phyloP scores from a whole-genome alignment of 2,113 vertebrate genomes.

The Caretta caretta region DNA sequence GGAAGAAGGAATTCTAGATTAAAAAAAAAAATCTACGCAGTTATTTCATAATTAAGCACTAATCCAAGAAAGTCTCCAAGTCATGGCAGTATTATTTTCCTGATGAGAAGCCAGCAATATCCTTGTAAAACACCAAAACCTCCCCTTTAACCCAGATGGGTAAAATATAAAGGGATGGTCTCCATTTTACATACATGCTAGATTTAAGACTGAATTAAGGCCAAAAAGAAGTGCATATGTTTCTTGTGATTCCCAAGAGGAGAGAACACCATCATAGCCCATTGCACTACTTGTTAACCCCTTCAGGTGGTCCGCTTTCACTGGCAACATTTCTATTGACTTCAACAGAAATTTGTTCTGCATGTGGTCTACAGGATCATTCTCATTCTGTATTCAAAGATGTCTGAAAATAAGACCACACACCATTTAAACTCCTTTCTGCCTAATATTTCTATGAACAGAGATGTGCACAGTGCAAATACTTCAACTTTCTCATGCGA shows the following conservation, averaged over 20 bases:
- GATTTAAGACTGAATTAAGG: neutral
- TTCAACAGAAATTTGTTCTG: slow-evolving; percentile 26
- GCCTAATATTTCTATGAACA: neutral
- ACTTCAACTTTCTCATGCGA: slow-evolving; percentile 11
- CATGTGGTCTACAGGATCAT: neutral
- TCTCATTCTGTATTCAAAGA: neutral
- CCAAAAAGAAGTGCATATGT: neutral
- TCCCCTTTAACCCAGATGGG: neutral
- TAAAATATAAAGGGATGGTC: neutral
- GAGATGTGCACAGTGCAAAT: neutral
- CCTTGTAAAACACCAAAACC: neutral
- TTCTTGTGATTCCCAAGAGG: neutral
- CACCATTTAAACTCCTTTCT: slow-evolving; percentile 5
- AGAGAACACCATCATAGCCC: neutral
- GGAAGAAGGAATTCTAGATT: slow-evolving; percentile 13
- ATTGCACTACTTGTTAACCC: neutral
- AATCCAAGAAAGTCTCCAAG: neutral
- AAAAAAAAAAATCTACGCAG: neutral
- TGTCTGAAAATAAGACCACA: slow-evolving; percentile 17
- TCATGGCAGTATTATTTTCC: neutral
- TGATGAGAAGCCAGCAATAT: slow-evolving; percentile 6
- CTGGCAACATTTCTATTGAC: slow-evolving; percentile 34
- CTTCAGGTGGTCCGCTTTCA: neutral
- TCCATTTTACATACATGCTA: neutral
- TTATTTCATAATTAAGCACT: neutral